Evolutionary conservation across 1,140 invertebrate genomes (phyloP), one percentile per base, ranked within the genome.

Genomic region (Eubasilissa regina): DNA sequence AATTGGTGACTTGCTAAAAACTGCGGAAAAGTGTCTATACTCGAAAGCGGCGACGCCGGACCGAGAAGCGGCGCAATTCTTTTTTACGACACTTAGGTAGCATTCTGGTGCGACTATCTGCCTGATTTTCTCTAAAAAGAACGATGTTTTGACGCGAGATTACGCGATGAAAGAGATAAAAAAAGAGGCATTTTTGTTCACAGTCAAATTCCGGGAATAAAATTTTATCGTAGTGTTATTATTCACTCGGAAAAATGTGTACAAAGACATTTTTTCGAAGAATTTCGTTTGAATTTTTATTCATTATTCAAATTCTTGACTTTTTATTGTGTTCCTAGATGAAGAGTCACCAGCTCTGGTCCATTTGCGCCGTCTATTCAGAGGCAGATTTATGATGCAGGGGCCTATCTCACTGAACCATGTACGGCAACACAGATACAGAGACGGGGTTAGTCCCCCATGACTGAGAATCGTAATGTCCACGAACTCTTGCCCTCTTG

Each of bases 1-100:
- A 73, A 73, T 55, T 73, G 70, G 70, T 73, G 70, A 73, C 70
- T 73, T 73, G 70, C 70, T 73, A 25, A 73, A 73, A 70, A 70
- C 44, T 48, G 66, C 15, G 21, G n/a, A 70, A 70, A 70, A 70
- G 66, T 25, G 43, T 21, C 25, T 35, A 6, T n/a, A 45, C 66
- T n/a, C 44, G 66, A 70, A 13, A 15, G 0, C 43, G 13, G 35
- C 0, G 25, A 13, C 58, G 58, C 58, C 25, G 58, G 25, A 19
- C 17, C 1, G 58, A 35, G 25, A 21, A 12, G 17, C 25, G 17
- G 19, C 12, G 44, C 66, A 70, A 70, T 70, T 70, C 66, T 48
- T 47, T 70, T 70, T 70, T 70, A 70, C 25, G 66, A 13, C 45
- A 48, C 66, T 70, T 44, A 70, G 66, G 66, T 70, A 51, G 66